Percentiles rank a stretch among this genome's conserved stretches.
Evolutionary conservation across 2,888 invertebrate genomes (phyloP).

Genomic region (Malachius bipustulatus): DNA sequence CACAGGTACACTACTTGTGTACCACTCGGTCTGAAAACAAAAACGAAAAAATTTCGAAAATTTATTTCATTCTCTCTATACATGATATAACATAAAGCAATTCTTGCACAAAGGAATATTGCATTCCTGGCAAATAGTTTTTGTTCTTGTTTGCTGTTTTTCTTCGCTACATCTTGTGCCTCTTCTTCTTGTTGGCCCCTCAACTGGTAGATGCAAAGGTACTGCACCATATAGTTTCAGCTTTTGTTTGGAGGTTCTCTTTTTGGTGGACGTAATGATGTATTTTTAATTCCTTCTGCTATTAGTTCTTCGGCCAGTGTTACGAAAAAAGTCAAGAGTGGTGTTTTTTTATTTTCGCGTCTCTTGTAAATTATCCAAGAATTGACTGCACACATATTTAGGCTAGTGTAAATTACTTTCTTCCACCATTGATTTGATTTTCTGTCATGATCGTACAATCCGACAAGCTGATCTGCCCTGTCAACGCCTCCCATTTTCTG

Average conservation of each 20-base stretch:
- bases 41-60: not conserved
- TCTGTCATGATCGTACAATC: conserved; percentile 14
- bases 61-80: conserved; percentile 3
- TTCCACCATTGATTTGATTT: conserved; percentile 13
- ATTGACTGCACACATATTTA: conserved; percentile 7
- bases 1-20: too few relatives aligned
- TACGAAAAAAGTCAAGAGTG: conserved; percentile 11
- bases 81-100: conserved; percentile 12
- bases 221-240: conserved; percentile 12
- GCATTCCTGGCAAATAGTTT: conserved; percentile 12
- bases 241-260: conserved; percentile 11
- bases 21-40: too few relatives aligned
- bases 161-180: conserved; percentile 7
- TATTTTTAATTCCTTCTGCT: conserved; percentile 11
- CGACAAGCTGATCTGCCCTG: conserved; percentile 13
- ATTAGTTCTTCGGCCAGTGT: conserved; percentile 14
- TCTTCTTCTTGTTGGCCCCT: conserved; percentile 14
- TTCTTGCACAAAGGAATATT: conserved; percentile 12
- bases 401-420: conserved; percentile 12
- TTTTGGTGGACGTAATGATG: conserved; percentile 10
- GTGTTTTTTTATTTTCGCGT: conserved; percentile 9
- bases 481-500: conserved; percentile 15
- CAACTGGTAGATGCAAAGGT: conserved; percentile 14
- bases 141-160: conserved; percentile 12
- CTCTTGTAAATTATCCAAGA: conserved; percentile 9